Conservation (phyloP, 2,888 invertebrate genomes). For the Brachyptera putata region DNA sequence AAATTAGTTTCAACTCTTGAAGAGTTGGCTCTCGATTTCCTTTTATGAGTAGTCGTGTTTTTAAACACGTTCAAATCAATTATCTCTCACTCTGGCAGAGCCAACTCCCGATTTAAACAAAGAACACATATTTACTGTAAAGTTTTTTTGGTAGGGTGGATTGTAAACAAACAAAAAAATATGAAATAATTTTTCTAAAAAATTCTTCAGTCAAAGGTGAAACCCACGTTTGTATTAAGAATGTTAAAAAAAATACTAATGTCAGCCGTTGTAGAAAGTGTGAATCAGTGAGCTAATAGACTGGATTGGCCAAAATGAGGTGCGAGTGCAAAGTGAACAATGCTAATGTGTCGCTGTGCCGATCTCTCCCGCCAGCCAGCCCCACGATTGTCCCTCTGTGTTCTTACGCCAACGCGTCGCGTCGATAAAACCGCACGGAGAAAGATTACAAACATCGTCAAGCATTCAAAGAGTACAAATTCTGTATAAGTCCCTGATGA, state of each 20-base stretch:
- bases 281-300: conserved; percentile 15
- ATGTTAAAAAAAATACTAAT: conserved; percentile 20
- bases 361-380: too few relatives aligned
- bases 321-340: conserved; percentile 20
- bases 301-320: neutral
- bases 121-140: conserved; percentile 28
- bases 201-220: conserved; percentile 34
- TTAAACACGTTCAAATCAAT: conserved; percentile 26
- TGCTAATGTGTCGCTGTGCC: neutral
- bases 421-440: neutral
- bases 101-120: conserved; percentile 17
- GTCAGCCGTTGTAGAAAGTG: conserved; percentile 18
- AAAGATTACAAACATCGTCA: conserved; percentile 23
- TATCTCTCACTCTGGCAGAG: conserved; percentile 14
- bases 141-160: conserved; percentile 27
- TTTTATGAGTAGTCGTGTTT: conserved; percentile 6
- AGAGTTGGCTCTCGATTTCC: neutral
- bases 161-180: conserved; percentile 39
- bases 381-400: neutral
- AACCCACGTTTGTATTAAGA: conserved; percentile 4
- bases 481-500: conserved; percentile 58
- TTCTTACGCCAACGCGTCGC: neutral
- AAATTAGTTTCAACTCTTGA: conserved; percentile 5
- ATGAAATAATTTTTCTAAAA: conserved; percentile 42
- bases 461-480: conserved; percentile 67